Base-by-base conservation (phyloP, 2,888 invertebrate genomes). In the Sphecodes monilicornis region DNA sequence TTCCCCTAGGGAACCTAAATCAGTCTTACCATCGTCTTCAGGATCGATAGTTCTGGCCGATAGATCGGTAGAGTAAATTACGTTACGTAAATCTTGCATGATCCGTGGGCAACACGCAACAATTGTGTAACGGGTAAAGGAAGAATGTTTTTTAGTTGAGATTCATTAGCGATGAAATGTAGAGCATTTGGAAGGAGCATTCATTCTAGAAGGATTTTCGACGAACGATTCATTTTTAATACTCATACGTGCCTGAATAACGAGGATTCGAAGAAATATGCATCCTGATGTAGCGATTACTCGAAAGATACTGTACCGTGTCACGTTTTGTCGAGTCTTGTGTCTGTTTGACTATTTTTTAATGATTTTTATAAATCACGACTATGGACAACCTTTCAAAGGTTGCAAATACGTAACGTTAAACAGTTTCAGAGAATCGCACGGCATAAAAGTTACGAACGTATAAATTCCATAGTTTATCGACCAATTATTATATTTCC, bases 11-110 rank as follows among this genome's bases (percentile, higher is more conserved):
- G 41, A 60, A 5, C 4, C 18, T 16, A 16, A 32, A 16, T 36
- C 22, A 22, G 50, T 22, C 22, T 22, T 2, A 32, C 32, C 43
- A n/a, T n/a, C 29, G 26, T n/a, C 46, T n/a, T n/a, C 43, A 16
- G n/a, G 36, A 60, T n/a, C 75, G 43, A 43, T 32, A 32, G 43
- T 66, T 36, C 46, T 10, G 32, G n/a, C 8, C 6, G 32, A 75
- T 46, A 16, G 41, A 46, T 46, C 36, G 32, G 41, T 50, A 3
- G 50, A 22, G 22, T n/a, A 22, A 22, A 50, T 50, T 50, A 10
- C 50, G 50, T 50, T 75, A 66, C n/a, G 64, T 66, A 66, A 75
- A 46, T 13, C 32, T 36, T 18, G 75, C 32, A 46, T 43, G 60
- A 29, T 60, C 29, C 57, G n/a, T 16, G 13, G 13, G 26, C 16